Evolutionary conservation across 1,140 invertebrate species (phyloP), one percentile per base, ranked within the genome.

Genomic region (Armadillidium nasatum): DNA sequence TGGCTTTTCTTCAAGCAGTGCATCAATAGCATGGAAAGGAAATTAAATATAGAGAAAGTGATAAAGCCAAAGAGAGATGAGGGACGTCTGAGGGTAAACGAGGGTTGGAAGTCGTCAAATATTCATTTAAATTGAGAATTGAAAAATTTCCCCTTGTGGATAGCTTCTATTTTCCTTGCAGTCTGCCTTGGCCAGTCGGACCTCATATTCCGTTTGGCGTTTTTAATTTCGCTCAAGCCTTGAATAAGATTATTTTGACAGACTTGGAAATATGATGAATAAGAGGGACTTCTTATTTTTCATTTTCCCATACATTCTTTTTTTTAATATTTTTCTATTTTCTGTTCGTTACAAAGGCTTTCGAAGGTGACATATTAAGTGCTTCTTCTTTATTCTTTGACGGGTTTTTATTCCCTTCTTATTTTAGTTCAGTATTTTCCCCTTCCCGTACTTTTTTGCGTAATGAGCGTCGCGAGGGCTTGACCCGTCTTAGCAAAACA

Each of bases 111-210:
- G 50, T 60, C 50, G 50, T 60, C 50, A 60, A 60, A 60, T 15
- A 60, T 60, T 60, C 50, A 60, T 60, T 60, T 60, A 60, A 60
- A 60, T 60, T 60, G 50, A 60, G 50, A 60, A 60, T 60, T 60
- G 50, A 60, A 60, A 60, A 60, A 60, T 60, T 33, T 19, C 50
- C 50, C 50, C 50, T 60, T 60, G 50, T 60, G 50, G 50, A 60
- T 60, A 60, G 50, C 50, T 13, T 19, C 50, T 19, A 60, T 60
- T 60, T 60, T 13, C 50, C 33, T 33, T 33, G 33, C 33, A 33
- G 33, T 33, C 33, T 33, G 33, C 33, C 33, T 13, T 60, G 50
- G 50, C 19, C 50, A 60, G 50, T 15, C 19, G 50, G 50, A 60
- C 50, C 7, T 60, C 50, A 19, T 33, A 33, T 60, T 60, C 11